phyloP scores from a whole-genome alignment of 64 coral and sea anemone genomes.

The Platygyra sinensis region DNA sequence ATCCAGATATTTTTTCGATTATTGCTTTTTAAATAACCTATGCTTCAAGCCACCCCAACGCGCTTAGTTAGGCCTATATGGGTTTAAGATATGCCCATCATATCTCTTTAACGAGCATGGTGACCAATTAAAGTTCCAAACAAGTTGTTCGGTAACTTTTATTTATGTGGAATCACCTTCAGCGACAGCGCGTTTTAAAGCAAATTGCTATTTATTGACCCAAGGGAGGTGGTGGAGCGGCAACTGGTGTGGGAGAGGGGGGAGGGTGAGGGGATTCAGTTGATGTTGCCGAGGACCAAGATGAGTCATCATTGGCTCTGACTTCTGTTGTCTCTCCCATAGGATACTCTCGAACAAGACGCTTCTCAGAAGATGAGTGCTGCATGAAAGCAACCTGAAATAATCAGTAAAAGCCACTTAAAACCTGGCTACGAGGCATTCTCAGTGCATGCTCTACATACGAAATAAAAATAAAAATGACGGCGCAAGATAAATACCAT shows the following conservation, averaged over 20 bases:
- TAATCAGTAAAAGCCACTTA: not conserved
- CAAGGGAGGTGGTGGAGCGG: constrained; percentile 56
- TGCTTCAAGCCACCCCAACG: too few species aligned
- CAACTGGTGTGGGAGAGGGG: constrained; percentile 53
- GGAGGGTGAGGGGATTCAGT: not conserved
- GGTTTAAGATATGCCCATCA: too few species aligned
- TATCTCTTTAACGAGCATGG: too few species aligned
- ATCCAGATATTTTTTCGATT: too few species aligned
- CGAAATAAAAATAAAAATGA: too few species aligned
- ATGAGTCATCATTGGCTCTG: constrained; percentile 90
- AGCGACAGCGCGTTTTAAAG: not conserved
- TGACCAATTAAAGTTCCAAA: too few species aligned
- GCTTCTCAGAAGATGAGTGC: constrained; percentile 70
- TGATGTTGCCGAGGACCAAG: constrained; percentile 68
- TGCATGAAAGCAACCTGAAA: constrained; percentile 77
- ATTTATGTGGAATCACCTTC: not conserved
- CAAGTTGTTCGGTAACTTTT: too few species aligned
- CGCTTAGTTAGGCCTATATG: too few species aligned
- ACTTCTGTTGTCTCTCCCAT: constrained; percentile 81
- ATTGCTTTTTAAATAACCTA: too few species aligned
- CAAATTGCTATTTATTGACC: not conserved
- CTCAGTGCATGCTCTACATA: too few species aligned
- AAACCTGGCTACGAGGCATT: too few species aligned
- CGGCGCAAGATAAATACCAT: too few species aligned
- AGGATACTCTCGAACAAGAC: constrained; percentile 85